Evolutionary conservation across 2,888 invertebrate genomes (phyloP).

Genomic region (Patella ulyssiponensis): DNA sequence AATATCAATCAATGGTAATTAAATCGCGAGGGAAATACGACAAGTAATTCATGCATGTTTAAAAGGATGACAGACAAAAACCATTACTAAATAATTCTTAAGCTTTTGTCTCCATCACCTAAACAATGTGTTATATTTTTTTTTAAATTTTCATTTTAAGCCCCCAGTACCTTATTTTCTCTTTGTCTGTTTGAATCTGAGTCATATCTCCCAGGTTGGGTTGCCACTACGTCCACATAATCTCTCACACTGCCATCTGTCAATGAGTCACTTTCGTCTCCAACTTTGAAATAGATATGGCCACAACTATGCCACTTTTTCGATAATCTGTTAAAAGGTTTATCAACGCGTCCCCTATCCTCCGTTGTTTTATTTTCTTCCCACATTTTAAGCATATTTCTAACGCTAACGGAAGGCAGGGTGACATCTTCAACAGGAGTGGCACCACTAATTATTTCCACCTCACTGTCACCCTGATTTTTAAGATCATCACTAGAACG

Average conservation of each 20-base stretch:
- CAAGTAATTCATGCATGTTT: too few species aligned
- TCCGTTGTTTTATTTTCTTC: background rate
- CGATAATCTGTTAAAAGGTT: background rate
- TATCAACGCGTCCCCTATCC: background rate
- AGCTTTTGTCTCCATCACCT: too few species aligned
- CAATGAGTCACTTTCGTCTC: background rate
- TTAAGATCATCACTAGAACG: background rate
- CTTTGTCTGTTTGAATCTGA: slow-evolving; percentile 2
- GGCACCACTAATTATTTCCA: background rate
- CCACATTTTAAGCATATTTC: background rate
- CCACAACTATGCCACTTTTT: slow-evolving; percentile 10
- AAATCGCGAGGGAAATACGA: too few species aligned
- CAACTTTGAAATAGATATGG: slow-evolving; percentile 1
- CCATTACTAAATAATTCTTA: too few species aligned
- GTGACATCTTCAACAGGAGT: slow-evolving; percentile 1
- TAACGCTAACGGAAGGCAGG: background rate
- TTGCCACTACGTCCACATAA: background rate
- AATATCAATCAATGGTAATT: too few species aligned
- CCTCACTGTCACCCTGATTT: background rate
- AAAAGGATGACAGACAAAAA: too few species aligned
- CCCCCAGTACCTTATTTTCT: slow-evolving; percentile 2
- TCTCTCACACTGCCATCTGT: background rate
- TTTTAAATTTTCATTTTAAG: too few species aligned
- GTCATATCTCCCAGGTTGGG: background rate
- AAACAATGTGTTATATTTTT: too few species aligned